phyloP scores from a whole-genome alignment of 2,888 invertebrate genomes.

The Odontocerum albicorne region DNA sequence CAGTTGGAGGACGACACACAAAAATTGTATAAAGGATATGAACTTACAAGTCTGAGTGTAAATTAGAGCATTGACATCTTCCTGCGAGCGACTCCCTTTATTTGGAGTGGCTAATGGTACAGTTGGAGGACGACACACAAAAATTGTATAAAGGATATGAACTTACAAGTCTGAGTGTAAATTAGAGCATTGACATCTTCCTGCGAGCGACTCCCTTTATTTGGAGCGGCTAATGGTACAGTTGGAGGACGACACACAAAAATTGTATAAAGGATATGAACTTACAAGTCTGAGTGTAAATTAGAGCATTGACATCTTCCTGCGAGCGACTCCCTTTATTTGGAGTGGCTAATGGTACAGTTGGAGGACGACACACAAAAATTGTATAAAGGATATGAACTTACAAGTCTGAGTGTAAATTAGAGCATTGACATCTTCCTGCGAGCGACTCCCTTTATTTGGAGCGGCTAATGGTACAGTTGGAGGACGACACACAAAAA shows the following conservation, averaged over 20 bases:
- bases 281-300: conserved; percentile 27
- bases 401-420: conserved; percentile 27
- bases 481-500: conserved; percentile 45
- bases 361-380: conserved; percentile 44
- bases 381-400: conserved; percentile 8
- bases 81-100: conserved; percentile 69
- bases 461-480: conserved; percentile 34
- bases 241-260: conserved; percentile 44
- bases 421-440: conserved; percentile 61
- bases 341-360: conserved; percentile 37
- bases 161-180: conserved; percentile 27
- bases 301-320: conserved; percentile 58
- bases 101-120: conserved; percentile 37
- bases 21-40: conserved; percentile 20
- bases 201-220: conserved; percentile 66
- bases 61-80: conserved; percentile 54
- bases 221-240: conserved; percentile 37
- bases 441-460: conserved; percentile 64
- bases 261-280: conserved; percentile 6
- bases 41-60: conserved; percentile 27
- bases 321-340: conserved; percentile 66
- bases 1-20: conserved; percentile 44
- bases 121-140: conserved; percentile 44
- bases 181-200: conserved; percentile 58
- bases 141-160: conserved; percentile 11